These are phyloP conservation scores for Euura lappo DNA, from an alignment of 1,140 invertebrate genomes.

Conservation along the genomic window DNA sequence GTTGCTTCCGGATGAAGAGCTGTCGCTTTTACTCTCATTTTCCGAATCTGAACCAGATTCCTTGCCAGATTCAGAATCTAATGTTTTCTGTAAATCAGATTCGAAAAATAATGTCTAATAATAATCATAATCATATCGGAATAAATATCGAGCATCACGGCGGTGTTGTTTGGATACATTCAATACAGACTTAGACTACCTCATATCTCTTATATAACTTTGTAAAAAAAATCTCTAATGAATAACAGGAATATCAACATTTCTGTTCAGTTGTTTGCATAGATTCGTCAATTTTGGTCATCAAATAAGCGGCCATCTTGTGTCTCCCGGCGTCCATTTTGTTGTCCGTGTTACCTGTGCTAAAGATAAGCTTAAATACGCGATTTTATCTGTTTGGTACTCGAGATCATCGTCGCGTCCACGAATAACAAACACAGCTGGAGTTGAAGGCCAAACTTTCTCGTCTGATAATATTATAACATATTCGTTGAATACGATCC, in stretches of 20 bases:
- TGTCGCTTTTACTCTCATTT: constrained; percentile 67
- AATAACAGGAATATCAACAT: too few relatives aligned
- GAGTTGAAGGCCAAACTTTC: too few relatives aligned
- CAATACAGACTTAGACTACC: neutral
- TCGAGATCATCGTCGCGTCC: neutral
- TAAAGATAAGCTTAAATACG: neutral
- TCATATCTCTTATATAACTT: neutral
- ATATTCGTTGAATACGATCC: too few relatives aligned
- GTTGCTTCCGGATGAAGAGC: constrained; percentile 65
- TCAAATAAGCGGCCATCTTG: neutral
- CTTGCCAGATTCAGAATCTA: constrained; percentile 68
- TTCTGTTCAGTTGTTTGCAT: too few relatives aligned
- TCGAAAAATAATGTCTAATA: constrained; percentile 5
- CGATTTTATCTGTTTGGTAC: neutral
- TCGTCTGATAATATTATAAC: too few relatives aligned
- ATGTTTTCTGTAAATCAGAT: constrained; percentile 64
- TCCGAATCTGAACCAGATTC: constrained; percentile 70
- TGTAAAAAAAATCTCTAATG: neutral
- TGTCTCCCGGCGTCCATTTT: neutral
- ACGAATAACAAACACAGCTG: too few relatives aligned
- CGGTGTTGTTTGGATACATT: neutral
- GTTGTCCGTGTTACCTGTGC: neutral
- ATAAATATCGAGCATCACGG: neutral
- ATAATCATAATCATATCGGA: neutral
- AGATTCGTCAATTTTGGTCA: too few relatives aligned